Conservation (phyloP, 2,113 vertebrate species). For the Paradoxurus hermaphroditus region DNA sequence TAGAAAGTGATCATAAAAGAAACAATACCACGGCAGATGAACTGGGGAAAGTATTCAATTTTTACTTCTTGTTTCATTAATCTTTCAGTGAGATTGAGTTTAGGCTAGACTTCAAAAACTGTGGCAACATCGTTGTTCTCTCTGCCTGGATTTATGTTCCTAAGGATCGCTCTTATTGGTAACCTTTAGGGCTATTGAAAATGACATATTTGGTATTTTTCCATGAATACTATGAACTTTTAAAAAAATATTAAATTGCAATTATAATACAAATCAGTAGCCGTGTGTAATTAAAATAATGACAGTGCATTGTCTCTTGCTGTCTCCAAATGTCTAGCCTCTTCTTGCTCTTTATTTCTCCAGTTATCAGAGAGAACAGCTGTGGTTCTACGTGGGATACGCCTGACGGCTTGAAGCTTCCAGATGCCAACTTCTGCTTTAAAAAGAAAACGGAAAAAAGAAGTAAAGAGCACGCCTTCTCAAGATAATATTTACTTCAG, state of each 20-base stretch:
- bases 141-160: neutral
- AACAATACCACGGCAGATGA: neutral
- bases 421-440: conserved; percentile 67
- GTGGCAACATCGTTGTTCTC: neutral
- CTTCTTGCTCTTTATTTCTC: conserved; percentile 38
- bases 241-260: conserved; percentile 22
- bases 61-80: neutral
- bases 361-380: conserved; percentile 66
- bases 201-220: conserved; percentile 44
- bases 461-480: neutral
- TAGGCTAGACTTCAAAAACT: neutral
- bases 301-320: conserved; percentile 35
- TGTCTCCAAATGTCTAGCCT: conserved; percentile 52
- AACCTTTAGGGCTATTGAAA: conserved; percentile 40
- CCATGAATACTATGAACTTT: conserved; percentile 61
- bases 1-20: neutral
- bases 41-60: neutral
- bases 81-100: neutral
- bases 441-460: neutral
- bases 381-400: conserved; percentile 52
- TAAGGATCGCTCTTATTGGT: neutral
- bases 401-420: conserved; percentile 62
- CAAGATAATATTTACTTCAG: conserved; percentile 44
- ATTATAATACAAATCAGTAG: conserved; percentile 60
- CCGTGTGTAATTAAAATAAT: conserved; percentile 73